phyloP scores from a whole-genome alignment of 2,113 vertebrate genomes.

The Willisornis vidua region DNA sequence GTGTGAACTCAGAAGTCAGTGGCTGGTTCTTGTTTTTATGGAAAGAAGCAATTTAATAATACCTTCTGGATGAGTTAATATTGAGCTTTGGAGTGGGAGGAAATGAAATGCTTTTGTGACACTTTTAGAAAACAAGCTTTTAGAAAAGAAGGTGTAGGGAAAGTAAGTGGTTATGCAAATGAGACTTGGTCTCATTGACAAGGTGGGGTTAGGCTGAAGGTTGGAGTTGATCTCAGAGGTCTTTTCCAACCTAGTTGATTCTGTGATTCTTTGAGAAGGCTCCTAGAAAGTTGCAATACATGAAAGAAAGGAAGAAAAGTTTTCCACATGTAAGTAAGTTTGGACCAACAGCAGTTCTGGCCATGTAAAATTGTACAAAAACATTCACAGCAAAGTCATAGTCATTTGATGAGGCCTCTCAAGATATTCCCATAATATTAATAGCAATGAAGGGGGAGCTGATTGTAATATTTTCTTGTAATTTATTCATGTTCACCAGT shows the following conservation, averaged over 20 bases:
- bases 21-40: background rate
- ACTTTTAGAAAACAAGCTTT: background rate
- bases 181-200: background rate
- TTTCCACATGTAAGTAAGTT: background rate
- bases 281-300: background rate
- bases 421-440: background rate
- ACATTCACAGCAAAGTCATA: background rate
- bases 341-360: background rate
- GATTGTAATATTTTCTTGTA: background rate
- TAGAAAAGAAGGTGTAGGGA: background rate
- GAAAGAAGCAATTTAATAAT: background rate
- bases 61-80: background rate
- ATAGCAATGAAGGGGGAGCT: background rate
- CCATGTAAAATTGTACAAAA: background rate
- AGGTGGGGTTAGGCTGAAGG: too few species aligned
- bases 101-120: background rate
- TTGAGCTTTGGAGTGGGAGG: background rate
- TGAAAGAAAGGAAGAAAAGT: background rate
- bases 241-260: too few species aligned
- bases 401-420: background rate
- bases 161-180: background rate
- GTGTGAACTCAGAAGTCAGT: background rate
- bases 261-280: background rate
- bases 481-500: background rate
- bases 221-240: too few species aligned